Evolutionary conservation across 2,888 invertebrate genomes (phyloP).

Genomic region (Volucella inflata): DNA sequence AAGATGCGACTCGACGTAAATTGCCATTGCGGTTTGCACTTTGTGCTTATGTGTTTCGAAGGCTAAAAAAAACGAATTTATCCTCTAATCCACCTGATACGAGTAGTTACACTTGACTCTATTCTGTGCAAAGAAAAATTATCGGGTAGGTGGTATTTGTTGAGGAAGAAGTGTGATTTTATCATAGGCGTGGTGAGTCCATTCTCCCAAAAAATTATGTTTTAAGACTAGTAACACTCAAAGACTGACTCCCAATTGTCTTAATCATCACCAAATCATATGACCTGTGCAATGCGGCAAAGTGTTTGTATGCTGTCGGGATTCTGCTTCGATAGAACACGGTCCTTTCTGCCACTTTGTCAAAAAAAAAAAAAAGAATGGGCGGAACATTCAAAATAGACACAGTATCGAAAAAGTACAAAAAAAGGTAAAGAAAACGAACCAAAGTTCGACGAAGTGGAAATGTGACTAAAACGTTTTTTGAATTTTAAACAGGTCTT

Average conservation of each 20-base stretch:
- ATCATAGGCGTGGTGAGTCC: background rate
- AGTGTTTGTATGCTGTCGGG: constrained; percentile 59
- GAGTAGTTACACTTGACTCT: constrained; percentile 63
- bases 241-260: constrained; percentile 30
- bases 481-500: constrained; percentile 69
- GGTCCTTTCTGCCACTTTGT: constrained; percentile 37
- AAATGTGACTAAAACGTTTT: constrained; percentile 75
- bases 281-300: constrained; percentile 43
- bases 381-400: constrained; percentile 15
- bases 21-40: constrained; percentile 57
- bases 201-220: constrained; percentile 17
- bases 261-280: constrained; percentile 63
- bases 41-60: constrained; percentile 41
- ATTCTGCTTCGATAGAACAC: constrained; percentile 28
- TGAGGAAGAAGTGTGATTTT: background rate
- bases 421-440: constrained; percentile 28
- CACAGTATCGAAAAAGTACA: constrained; percentile 24
- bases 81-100: constrained; percentile 41
- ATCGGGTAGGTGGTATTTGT: constrained; percentile 39
- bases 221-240: constrained; percentile 30
- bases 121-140: constrained; percentile 16
- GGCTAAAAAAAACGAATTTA: constrained; percentile 52
- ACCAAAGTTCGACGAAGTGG: constrained; percentile 67
- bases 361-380: constrained; percentile 1
- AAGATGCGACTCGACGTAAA: constrained; percentile 57